phyloP scores from a whole-genome alignment of 2,113 vertebrate species.

The Psilopsiagon aymara region DNA sequence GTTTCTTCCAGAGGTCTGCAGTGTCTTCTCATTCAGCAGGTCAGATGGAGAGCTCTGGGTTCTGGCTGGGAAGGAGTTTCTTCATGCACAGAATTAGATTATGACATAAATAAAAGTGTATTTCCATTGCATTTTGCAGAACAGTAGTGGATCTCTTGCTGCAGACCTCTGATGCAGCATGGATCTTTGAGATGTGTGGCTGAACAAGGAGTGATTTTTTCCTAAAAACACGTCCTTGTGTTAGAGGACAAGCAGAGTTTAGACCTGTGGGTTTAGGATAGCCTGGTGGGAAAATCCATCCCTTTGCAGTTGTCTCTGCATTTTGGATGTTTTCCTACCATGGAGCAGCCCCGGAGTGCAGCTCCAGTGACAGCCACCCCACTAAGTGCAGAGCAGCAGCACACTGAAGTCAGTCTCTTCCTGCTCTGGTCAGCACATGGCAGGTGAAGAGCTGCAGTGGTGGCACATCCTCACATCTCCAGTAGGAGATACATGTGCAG shows the following conservation, averaged over 20 bases:
- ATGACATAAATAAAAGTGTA: background rate
- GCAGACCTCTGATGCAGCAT: background rate
- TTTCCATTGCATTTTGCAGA: background rate
- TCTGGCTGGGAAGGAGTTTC: background rate
- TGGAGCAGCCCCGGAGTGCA: background rate
- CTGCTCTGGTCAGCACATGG: rapidly evolving
- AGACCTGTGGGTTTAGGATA: background rate
- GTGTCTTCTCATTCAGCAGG: background rate
- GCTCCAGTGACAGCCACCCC: background rate
- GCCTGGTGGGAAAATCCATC: background rate
- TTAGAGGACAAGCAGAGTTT: background rate
- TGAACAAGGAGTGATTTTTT: background rate
- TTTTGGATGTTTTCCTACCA: background rate
- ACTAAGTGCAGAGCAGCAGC: rapidly evolving
- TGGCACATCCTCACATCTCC: background rate
- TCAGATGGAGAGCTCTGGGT: background rate
- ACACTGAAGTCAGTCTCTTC: background rate
- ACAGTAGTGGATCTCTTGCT: background rate
- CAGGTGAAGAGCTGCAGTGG: rapidly evolving
- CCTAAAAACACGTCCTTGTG: background rate
- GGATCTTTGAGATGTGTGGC: background rate
- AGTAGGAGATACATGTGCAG: background rate
- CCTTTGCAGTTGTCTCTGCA: background rate
- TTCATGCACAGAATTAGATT: background rate
- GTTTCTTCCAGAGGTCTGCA: background rate